These are phyloP conservation scores for Delia radicum DNA, from an alignment of 1,140 invertebrate species.

Conservation along the genomic window DNA sequence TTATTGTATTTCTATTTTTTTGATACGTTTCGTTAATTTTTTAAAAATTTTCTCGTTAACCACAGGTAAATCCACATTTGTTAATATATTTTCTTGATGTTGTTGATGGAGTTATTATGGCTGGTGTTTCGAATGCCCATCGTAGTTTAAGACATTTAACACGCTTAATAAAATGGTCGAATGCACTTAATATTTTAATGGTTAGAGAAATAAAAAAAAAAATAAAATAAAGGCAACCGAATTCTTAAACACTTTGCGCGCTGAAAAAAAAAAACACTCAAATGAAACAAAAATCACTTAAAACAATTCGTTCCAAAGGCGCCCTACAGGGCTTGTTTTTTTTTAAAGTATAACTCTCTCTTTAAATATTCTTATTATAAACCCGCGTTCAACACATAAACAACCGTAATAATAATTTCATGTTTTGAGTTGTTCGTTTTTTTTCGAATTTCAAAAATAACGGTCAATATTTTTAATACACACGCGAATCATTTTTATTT, in stretches of 20 bases:
- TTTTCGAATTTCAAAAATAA: background rate
- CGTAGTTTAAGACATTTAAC: background rate
- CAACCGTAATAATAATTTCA: background rate
- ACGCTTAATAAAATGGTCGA: slow-evolving; percentile 18
- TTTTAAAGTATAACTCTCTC: background rate
- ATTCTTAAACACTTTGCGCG: background rate
- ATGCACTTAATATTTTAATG: background rate
- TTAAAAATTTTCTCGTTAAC: background rate
- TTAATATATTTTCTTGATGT: background rate
- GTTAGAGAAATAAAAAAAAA: background rate
- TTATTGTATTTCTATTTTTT: background rate
- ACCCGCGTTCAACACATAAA: background rate
- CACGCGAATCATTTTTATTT: background rate
- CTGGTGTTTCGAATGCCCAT: background rate
- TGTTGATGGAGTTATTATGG: background rate
- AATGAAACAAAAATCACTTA: background rate
- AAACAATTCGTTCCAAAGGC: background rate
- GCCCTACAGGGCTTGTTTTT: background rate
- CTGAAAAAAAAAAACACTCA: background rate
- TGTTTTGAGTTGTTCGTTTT: background rate
- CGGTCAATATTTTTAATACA: background rate
- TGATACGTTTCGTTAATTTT: slow-evolving; percentile 21
- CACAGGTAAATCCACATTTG: background rate
- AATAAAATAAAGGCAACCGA: background rate
- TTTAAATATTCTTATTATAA: background rate